These are phyloP conservation scores for Saccopteryx bilineata DNA, from an alignment of 2,113 vertebrate species.

Conservation along the genomic window DNA sequence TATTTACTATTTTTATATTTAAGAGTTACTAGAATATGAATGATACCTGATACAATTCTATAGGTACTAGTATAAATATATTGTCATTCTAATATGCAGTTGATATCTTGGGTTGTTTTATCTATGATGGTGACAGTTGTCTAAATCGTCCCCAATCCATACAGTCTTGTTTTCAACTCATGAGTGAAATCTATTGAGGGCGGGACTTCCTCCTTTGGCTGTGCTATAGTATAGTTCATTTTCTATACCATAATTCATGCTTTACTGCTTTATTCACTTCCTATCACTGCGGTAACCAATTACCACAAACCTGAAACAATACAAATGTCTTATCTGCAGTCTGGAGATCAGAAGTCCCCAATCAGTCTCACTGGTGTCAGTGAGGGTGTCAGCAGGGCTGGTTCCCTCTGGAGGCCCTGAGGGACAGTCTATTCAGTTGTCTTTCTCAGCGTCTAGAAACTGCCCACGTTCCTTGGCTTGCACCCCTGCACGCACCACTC, in stretches of 20 bases:
- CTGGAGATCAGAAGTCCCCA: not conserved
- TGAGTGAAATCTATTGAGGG: not conserved
- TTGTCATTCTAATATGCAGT: not conserved
- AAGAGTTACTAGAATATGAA: not conserved
- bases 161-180: not conserved
- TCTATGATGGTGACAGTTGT: not conserved
- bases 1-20: constrained; percentile 31
- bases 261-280: not conserved
- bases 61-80: not conserved
- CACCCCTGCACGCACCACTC: not conserved
- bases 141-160: not conserved
- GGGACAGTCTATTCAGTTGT: not conserved
- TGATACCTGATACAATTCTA: not conserved
- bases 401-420: not conserved
- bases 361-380: not conserved
- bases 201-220: not conserved
- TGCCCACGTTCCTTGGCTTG: not conserved
- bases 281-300: not conserved
- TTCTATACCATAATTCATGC: not conserved
- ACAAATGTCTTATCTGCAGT: not conserved
- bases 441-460: not conserved
- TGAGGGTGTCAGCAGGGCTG: not conserved
- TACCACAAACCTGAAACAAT: not conserved
- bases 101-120: not conserved
- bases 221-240: not conserved